phyloP scores from a whole-genome alignment of 2,113 vertebrate species.

The Aramus guarauna region DNA sequence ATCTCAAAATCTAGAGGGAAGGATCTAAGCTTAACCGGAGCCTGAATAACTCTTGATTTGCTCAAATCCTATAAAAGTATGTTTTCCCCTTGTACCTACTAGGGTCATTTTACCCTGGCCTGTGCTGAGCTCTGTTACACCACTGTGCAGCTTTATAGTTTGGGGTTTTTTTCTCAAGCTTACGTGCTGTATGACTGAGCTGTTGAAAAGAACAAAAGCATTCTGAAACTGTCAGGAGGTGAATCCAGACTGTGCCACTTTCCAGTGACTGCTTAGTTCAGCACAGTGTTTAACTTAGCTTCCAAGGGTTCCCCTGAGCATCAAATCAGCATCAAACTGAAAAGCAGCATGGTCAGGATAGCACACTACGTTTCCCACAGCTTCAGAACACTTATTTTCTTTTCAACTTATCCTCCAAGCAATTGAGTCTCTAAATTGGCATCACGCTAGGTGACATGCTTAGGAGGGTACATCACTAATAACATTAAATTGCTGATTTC shows the following conservation, averaged over 20 bases:
- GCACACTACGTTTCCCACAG: neutral
- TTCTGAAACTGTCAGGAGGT: neutral
- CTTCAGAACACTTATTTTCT: conserved; percentile 34
- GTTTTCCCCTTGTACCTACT: neutral
- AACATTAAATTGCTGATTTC: conserved; percentile 3
- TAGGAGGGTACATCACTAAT: neutral
- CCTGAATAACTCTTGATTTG: neutral
- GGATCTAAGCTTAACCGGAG: neutral
- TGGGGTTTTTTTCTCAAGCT: neutral
- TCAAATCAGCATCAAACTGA: conserved; percentile 16
- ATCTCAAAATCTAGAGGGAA: neutral
- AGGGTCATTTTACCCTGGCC: neutral
- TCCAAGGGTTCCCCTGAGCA: neutral
- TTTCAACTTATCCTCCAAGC: conserved; percentile 1
- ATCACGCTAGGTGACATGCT: neutral
- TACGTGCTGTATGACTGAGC: neutral
- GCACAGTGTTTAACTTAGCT: neutral
- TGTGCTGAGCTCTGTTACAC: neutral
- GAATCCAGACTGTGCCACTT: neutral
- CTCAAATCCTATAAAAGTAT: neutral
- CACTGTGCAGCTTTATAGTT: neutral
- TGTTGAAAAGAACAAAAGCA: neutral
- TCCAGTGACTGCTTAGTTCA: neutral
- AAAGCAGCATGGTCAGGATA: conserved; percentile 2
- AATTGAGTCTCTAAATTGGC: conserved; percentile 14